A percentile compares a stretch with the other conserved stretches of the same genome.
Conservation (phyloP, 2,888 invertebrate species). For the Chorisops tibialis region DNA sequence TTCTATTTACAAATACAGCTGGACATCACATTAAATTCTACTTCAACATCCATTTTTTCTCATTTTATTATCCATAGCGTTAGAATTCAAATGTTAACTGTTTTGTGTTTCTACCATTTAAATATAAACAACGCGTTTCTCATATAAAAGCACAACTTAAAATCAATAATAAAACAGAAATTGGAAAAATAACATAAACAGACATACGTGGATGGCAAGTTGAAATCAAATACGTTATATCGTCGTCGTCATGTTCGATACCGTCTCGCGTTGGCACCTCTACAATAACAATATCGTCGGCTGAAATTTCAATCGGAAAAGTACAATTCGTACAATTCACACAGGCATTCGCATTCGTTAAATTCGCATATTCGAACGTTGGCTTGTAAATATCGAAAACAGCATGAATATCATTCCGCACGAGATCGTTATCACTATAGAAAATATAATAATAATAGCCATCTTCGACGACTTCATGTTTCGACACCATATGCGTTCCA, state of each 20-base stretch:
- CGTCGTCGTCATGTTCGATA: slow-evolving; percentile 69
- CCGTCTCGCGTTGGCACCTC: slow-evolving; percentile 81
- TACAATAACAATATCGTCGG: slow-evolving; percentile 76
- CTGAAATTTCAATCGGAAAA: slow-evolving; percentile 68
- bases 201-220: slow-evolving; percentile 76
- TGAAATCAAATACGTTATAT: slow-evolving; percentile 68
- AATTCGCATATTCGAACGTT: slow-evolving; percentile 68
- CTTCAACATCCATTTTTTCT: too few relatives aligned
- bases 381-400: slow-evolving; percentile 83
- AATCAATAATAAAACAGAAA: slow-evolving; percentile 70
- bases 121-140: slow-evolving; percentile 45
- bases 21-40: too few relatives aligned
- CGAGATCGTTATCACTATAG: slow-evolving; percentile 80
- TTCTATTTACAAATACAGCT: too few relatives aligned
- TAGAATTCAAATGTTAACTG: too few relatives aligned
- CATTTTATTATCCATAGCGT: too few relatives aligned
- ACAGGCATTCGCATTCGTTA: slow-evolving; percentile 55
- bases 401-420: slow-evolving; percentile 76
- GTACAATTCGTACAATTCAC: slow-evolving; percentile 74
- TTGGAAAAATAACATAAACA: slow-evolving; percentile 76
- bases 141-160: slow-evolving; percentile 79
- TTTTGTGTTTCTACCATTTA: too few relatives aligned
- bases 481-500: slow-evolving; percentile 65
- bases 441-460: slow-evolving; percentile 89
- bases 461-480: slow-evolving; percentile 69